Base-by-base conservation (phyloP, 2,113 vertebrate genomes). In the Lepus timidus region DNA sequence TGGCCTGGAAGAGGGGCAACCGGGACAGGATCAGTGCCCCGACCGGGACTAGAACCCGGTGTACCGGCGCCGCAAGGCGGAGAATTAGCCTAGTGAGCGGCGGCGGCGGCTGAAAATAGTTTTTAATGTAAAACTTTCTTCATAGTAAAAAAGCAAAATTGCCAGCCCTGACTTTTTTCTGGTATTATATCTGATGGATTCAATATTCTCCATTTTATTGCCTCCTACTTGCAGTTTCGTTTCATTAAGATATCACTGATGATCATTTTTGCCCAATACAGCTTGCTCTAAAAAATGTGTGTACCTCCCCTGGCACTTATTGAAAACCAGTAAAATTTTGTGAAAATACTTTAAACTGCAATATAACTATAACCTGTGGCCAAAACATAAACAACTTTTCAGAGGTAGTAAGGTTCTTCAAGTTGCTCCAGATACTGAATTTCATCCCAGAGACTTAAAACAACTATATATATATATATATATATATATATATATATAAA, bases 381-480 rank as follows among this genome's bases (percentile, higher is more conserved):
- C 51, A 92, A 84, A 95, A 88, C 6, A 29, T 12, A 22, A 81
- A 36, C 23, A 89, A 44, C 22, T 84, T 93, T 82, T 74, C 67
- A 68, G 23, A 93, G 27, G 88, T 25, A 89, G 11, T 36, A 73
- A 71, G 84, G 68, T 95, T 27, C 80, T 86, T 90, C 29, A 75
- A 67, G 16, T 90, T 92, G 62, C 12, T 61, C 22, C 29, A 65
- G 52, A 20, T 75, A 29, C 52, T 85, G 9, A 86, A 92, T 73
- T 95, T 82, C 85, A 82, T 90, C 80, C 93, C 39, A 79, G 11
- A 70, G 29, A 87, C 51, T 85, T 95, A 91, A 96, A 76, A 92
- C 44, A 44, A 44, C 9, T 8, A 44, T 44, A 44, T 44, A 44
- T 44, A 39, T 33, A 33, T 39, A 39, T 39, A 39, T 39, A 39